A percentile compares a stretch with the other conserved stretches of the same genome.
Evolutionary conservation across 1,140 invertebrate species (phyloP).

Genomic region (Stenopsyche tienmushanensis): DNA sequence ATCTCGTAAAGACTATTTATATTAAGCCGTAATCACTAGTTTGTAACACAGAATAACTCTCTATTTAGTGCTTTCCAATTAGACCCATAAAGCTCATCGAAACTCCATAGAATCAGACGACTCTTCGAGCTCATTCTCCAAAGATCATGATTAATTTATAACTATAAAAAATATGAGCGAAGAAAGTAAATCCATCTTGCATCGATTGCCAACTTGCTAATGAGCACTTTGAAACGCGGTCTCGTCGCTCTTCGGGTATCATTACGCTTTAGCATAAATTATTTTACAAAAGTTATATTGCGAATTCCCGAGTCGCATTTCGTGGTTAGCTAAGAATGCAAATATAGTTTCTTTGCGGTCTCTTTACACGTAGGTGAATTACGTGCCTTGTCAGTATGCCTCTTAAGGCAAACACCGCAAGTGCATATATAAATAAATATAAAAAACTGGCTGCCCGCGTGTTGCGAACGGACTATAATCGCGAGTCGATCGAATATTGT

Average conservation of each 20-base stretch:
- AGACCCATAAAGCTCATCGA: no score
- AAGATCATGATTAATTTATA: neutral
- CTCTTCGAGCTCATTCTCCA: neutral
- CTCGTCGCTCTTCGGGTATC: neutral
- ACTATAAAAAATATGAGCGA: neutral
- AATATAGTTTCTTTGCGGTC: conserved; percentile 28
- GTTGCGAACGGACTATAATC: neutral
- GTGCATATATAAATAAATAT: neutral
- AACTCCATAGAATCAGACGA: no score
- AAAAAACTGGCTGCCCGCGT: neutral
- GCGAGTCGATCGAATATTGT: conserved; percentile 14
- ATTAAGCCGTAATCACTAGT: no score
- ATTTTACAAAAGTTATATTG: conserved; percentile 2
- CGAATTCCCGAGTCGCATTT: conserved; percentile 15
- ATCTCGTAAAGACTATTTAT: neutral
- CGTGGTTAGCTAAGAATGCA: conserved; percentile 18
- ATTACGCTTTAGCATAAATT: no score
- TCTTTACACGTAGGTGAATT: conserved; percentile 23
- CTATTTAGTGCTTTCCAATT: no score
- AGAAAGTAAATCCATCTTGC: no score
- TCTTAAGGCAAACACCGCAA: no score
- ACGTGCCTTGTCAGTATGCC: conserved; percentile 25
- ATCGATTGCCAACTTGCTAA: neutral
- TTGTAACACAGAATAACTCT: no score
- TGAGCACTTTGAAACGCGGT: neutral